Conservation (phyloP, 2,888 invertebrate species). For the Limnephilus lunatus region DNA sequence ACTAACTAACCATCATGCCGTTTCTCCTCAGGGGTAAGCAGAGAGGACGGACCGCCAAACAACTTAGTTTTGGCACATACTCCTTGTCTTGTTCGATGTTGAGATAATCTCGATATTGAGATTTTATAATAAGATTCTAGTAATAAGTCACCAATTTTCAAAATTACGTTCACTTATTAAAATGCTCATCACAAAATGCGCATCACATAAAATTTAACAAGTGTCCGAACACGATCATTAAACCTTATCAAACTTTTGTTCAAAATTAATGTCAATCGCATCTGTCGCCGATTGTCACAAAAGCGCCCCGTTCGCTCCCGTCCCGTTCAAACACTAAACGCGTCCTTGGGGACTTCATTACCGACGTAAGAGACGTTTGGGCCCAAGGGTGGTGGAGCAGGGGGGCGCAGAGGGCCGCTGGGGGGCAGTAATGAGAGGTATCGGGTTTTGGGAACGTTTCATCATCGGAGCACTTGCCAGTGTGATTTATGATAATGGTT, state of each 20-base stretch:
- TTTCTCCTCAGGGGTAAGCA: too few species aligned
- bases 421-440: constrained; percentile 10
- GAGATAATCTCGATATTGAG: too few species aligned
- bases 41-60: too few species aligned
- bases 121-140: background rate
- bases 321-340: constrained; percentile 32
- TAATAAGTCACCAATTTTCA: background rate
- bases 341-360: constrained; percentile 60
- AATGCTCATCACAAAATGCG: background rate
- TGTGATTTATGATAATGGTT: background rate
- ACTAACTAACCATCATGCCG: too few species aligned
- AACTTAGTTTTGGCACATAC: too few species aligned
- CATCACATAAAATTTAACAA: background rate
- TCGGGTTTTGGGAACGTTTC: constrained; percentile 17
- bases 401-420: background rate
- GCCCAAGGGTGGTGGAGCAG: background rate
- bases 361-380: background rate
- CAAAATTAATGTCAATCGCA: constrained; percentile 12
- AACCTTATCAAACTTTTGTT: constrained; percentile 10
- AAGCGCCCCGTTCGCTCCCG: background rate
- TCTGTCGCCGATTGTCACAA: background rate
- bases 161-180: background rate
- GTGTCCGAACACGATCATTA: background rate
- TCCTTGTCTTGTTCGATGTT: too few species aligned
- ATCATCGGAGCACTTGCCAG: constrained; percentile 3